phyloP scores from a whole-genome alignment of 2,113 vertebrate species.

The Ictidomys tridecemlineatus region DNA sequence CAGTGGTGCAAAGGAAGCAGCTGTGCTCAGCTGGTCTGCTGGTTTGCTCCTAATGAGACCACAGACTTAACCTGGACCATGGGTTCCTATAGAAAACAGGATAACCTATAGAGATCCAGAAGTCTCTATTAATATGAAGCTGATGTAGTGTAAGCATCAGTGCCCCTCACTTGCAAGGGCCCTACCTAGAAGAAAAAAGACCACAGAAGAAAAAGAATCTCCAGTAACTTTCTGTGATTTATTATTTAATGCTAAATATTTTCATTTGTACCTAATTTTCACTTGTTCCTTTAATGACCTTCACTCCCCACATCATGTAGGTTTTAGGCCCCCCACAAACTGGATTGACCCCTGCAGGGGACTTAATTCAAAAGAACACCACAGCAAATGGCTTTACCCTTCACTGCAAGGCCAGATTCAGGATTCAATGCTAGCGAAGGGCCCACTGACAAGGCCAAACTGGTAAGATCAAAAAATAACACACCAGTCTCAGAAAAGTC shows the following conservation, averaged over 20 bases:
- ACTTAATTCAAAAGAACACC: slow-evolving; percentile 27
- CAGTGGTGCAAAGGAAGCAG: neutral
- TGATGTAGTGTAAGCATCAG: neutral
- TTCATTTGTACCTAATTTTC: neutral
- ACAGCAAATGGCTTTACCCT: neutral
- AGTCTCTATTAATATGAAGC: neutral
- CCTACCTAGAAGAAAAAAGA: neutral
- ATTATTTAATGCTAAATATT: neutral
- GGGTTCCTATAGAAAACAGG: neutral
- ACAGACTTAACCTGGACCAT: neutral
- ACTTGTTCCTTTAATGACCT: neutral
- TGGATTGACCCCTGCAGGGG: neutral
- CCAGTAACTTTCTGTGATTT: neutral
- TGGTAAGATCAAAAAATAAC: neutral
- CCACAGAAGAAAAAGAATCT: neutral
- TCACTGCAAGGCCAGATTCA: neutral
- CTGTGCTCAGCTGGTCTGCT: neutral
- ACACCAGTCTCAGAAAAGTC: neutral
- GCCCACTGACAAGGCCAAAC: neutral
- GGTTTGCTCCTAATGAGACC: neutral
- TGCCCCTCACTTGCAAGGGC: neutral
- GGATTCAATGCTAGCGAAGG: neutral
- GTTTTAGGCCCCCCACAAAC: neutral
- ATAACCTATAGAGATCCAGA: neutral
- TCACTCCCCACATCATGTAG: neutral